These are phyloP conservation scores for Rosalia funebris DNA, from an alignment of 2,888 invertebrate genomes.

Conservation along the genomic window DNA sequence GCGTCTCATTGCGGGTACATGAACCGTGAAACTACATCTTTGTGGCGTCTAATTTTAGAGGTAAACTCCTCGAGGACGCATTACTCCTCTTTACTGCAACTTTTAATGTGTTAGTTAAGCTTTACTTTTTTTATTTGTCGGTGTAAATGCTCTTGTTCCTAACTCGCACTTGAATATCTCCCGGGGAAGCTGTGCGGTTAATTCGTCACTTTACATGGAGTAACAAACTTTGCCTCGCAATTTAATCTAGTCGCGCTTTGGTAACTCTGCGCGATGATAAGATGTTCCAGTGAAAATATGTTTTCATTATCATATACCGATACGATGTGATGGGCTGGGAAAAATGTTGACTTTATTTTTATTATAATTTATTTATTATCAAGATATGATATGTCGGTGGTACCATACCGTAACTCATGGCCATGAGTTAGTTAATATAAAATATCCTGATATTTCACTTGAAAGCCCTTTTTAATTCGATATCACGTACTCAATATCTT, in stretches of 20 bases:
- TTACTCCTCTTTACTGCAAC: slow-evolving; percentile 50
- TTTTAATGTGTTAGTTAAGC: slow-evolving; percentile 43
- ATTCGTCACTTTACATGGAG: neutral
- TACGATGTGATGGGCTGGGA: no score
- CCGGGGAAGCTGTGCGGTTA: neutral
- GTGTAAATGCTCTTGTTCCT: slow-evolving; percentile 3
- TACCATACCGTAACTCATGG: no score
- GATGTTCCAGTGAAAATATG: no score
- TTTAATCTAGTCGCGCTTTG: neutral
- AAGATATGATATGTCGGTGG: no score
- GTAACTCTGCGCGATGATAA: no score
- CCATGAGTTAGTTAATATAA: no score
- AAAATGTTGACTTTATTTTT: no score
- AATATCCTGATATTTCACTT: no score
- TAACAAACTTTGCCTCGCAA: neutral
- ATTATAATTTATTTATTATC: no score
- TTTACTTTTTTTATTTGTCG: slow-evolving; percentile 3
- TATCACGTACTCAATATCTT: no score
- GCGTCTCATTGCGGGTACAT: slow-evolving; percentile 46
- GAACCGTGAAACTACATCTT: slow-evolving; percentile 53
- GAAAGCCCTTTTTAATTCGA: no score
- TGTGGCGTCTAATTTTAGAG: slow-evolving; percentile 52
- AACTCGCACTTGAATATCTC: neutral
- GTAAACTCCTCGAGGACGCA: slow-evolving; percentile 50
- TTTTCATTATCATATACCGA: no score